Percentiles rank a stretch among this genome's conserved stretches.
These are phyloP conservation scores for Anastrepha ludens DNA, from an alignment of 1,140 invertebrate genomes.

Conservation along the genomic window DNA sequence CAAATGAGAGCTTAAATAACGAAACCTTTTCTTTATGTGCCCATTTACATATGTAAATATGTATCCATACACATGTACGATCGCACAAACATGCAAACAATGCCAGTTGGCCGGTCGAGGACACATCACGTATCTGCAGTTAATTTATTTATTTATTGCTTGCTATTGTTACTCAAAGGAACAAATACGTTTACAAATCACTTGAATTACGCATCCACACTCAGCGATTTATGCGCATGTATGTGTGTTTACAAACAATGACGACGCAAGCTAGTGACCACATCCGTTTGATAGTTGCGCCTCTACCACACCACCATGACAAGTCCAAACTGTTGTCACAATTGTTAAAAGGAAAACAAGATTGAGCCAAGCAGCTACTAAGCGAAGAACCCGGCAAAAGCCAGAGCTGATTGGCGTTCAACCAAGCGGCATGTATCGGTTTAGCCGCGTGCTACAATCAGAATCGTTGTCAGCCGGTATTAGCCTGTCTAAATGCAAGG, in stretches of 20 bases:
- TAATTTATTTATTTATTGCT: constrained; percentile 40
- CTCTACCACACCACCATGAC: not conserved
- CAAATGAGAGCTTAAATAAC: not conserved
- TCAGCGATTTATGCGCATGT: no score
- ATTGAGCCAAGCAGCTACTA: not conserved
- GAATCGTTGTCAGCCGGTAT: constrained; percentile 36
- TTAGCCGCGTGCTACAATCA: constrained; percentile 39
- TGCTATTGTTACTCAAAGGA: constrained; percentile 13
- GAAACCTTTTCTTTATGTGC: not conserved
- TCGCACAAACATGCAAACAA: no score
- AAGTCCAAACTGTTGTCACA: not conserved
- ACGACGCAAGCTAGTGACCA: not conserved
- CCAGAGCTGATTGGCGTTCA: constrained; percentile 33
- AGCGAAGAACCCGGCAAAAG: not conserved
- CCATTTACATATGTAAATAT: not conserved
- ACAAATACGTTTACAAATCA: constrained; percentile 15
- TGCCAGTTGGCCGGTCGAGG: not conserved
- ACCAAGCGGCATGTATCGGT: constrained; percentile 25
- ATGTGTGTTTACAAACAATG: not conserved
- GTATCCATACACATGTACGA: not conserved
- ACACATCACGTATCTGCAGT: constrained; percentile 25
- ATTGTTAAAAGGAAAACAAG: not conserved
- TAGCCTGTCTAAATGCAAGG: constrained; percentile 45
- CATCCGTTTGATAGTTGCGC: not conserved
- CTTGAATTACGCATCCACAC: not conserved